Evolutionary conservation across 2,113 vertebrate genomes (phyloP).

Genomic region (pig (Sus scrofa)): DNA sequence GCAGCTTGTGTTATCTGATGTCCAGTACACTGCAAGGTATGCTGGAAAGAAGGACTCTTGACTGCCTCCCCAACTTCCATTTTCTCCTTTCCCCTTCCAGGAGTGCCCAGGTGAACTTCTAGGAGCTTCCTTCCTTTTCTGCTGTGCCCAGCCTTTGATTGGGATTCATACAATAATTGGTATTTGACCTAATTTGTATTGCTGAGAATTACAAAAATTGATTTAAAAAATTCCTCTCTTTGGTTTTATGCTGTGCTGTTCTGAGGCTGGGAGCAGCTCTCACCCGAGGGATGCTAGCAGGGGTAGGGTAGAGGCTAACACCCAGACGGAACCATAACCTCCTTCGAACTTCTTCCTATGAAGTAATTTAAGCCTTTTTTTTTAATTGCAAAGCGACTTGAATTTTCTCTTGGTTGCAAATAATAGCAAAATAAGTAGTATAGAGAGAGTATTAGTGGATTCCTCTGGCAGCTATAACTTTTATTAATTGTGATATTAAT

Average conservation of each 20-base stretch:
- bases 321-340: not conserved
- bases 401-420: not conserved
- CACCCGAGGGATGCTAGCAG: not conserved
- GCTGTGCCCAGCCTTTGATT: not conserved
- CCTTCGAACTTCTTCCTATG: not conserved
- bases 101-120: not conserved
- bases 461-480: not conserved
- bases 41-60: not conserved
- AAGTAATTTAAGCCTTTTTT: not conserved
- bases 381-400: not conserved
- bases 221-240: not conserved
- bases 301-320: not conserved
- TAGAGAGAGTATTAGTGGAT: not conserved
- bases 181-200: not conserved
- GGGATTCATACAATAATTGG: not conserved
- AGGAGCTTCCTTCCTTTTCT: not conserved
- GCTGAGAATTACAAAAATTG: not conserved
- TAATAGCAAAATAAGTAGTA: constrained; percentile 5
- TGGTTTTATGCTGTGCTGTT: not conserved
- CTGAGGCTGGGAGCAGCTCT: not conserved
- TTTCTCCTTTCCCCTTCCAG: not conserved
- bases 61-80: too few relatives aligned
- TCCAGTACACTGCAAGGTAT: not conserved
- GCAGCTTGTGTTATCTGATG: not conserved
- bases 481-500: not conserved